These are phyloP conservation scores for Clupea harengus DNA, from an alignment of 2,113 vertebrate species.

Conservation along the genomic window DNA sequence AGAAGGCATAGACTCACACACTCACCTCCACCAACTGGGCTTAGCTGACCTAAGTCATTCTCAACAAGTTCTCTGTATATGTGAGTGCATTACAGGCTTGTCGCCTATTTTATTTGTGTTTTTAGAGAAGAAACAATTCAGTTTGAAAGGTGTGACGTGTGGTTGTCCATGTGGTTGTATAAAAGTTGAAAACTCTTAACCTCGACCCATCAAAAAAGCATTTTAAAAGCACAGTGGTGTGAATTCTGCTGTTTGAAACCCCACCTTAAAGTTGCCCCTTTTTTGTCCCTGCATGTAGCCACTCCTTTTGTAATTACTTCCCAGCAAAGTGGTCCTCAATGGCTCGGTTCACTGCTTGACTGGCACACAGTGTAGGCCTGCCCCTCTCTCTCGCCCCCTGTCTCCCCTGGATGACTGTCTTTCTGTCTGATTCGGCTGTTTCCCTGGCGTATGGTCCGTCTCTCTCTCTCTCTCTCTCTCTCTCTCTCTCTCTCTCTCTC, in stretches of 20 bases:
- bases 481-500: constrained; percentile 36
- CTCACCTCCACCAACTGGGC: neutral
- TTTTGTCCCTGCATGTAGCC: neutral
- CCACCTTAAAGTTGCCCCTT: neutral
- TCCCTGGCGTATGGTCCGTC: neutral
- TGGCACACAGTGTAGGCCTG: neutral
- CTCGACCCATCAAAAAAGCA: no score
- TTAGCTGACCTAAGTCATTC: neutral
- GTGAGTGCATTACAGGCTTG: no score
- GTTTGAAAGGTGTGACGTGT: no score
- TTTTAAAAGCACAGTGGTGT: neutral
- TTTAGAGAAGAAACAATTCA: no score
- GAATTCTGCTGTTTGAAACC: neutral
- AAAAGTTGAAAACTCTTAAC: no score
- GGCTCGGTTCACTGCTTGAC: neutral
- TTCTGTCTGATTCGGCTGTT: neutral
- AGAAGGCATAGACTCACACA: neutral
- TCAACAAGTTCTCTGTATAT: neutral
- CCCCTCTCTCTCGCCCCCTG: neutral
- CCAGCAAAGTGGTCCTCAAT: neutral
- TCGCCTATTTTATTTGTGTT: no score
- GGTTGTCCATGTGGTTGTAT: no score
- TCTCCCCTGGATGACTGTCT: neutral
- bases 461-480: constrained; percentile 27
- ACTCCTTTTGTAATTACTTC: no score